These are phyloP conservation scores for Tryphoninae sp. DNA, from an alignment of 2,888 invertebrate genomes.

Conservation along the genomic window DNA sequence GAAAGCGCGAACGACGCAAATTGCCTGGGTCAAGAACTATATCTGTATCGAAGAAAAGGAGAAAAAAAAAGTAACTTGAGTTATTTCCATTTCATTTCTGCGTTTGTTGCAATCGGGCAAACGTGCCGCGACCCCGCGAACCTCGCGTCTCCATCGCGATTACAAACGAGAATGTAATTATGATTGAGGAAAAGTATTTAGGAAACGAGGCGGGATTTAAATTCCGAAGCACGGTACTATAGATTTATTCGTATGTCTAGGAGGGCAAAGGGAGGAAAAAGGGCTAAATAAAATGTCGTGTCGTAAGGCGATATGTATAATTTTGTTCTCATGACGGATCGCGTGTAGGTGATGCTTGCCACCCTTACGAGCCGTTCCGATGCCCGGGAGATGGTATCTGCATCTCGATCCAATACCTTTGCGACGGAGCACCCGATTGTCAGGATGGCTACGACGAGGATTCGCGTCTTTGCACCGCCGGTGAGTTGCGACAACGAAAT, in stretches of 20 bases:
- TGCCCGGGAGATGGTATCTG: constrained; percentile 97
- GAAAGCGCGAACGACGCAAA: constrained; percentile 37
- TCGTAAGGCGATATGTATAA: constrained; percentile 13
- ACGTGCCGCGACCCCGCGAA: not conserved
- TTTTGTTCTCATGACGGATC: not conserved
- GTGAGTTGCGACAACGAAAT: constrained; percentile 82
- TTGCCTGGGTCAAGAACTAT: constrained; percentile 24
- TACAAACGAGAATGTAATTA: not conserved
- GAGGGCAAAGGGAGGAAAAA: too few species aligned
- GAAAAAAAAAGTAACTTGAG: constrained; percentile 18
- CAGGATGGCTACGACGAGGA: constrained; percentile 98
- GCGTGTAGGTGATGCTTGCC: constrained; percentile 88
- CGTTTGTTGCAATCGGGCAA: not conserved
- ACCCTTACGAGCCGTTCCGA: constrained; percentile 97
- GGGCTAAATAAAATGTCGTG: not conserved
- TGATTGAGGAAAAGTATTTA: constrained; percentile 11
- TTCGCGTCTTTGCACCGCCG: constrained; percentile 96
- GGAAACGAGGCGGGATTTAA: not conserved
- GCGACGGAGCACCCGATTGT: constrained; percentile 97
- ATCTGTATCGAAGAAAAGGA: not conserved
- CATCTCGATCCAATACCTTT: constrained; percentile 97
- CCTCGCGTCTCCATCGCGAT: constrained; percentile 4
- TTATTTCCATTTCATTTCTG: constrained; percentile 32
- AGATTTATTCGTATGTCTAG: not conserved
- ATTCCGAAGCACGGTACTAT: not conserved